Base-by-base conservation (phyloP, 2,113 vertebrate species). In the Bubo bubo region DNA sequence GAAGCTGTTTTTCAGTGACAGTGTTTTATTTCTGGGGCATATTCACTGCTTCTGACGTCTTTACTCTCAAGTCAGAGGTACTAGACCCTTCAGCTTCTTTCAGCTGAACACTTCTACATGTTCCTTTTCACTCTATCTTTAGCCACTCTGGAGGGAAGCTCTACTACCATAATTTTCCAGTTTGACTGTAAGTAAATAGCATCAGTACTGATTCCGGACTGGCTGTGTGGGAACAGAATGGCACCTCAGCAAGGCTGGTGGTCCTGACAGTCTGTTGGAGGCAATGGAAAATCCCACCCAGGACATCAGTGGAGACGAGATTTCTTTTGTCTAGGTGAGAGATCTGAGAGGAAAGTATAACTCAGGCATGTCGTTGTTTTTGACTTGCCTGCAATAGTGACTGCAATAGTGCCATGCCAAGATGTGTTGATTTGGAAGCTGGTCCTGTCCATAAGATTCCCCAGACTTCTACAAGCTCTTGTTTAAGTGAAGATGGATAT, bases 301-400 rank as follows among this genome's bases (percentile, higher is more conserved):
- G 43, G 37, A 27, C 2, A 1, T 12, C 43, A 53, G 17, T n/a
- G 37, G 37, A 34, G 21, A 13, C 10, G 56, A 39, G 23, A 34
- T 68, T n/a, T 37, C 6, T 35, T 41, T 71, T 37, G 26, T 16
- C 41, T 4, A 5, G 41, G 3, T 43, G 41, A 77, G 32, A 45
- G 20, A 28, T 24, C 43, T 34, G n/a, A 66, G 63, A 43, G 32
- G 49, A 32, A 37, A n/a, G 13, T 0, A 3, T 20, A 41, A 5
- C 18, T 55, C 12, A 4, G 47, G 10, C 3, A 1, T 5, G 27
- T 22, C 0, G 0, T 8, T 59, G 32, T 15, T 82, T 71, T 68
- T 72, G 50, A 13, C 0, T 0, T 43, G 45, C 7, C 53, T 86
- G 58, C 6, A 16, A 24, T 50, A 23, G 39, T 37, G 73, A 21